Evolutionary conservation across 1,140 invertebrate genomes (phyloP).

Genomic region (Oncopodura yosiiana): DNA sequence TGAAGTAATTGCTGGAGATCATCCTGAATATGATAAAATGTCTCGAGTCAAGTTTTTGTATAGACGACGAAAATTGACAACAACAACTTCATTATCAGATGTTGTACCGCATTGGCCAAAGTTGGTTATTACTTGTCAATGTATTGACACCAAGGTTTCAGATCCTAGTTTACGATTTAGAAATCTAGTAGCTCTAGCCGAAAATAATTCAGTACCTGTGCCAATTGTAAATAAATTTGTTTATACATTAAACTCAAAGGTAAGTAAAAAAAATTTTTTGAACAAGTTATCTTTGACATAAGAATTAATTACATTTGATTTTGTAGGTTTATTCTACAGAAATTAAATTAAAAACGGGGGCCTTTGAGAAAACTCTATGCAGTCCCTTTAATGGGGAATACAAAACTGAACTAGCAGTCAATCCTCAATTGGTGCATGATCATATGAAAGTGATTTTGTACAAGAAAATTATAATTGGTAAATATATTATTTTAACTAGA

Average conservation of each 20-base stretch:
- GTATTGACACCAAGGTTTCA: not conserved
- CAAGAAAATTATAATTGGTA: too few species aligned
- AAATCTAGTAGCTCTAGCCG: not conserved
- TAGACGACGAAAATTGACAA: constrained; percentile 9
- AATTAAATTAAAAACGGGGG: not conserved
- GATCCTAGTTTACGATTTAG: constrained; percentile 19
- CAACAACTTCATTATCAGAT: constrained; percentile 15
- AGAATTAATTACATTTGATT: too few species aligned
- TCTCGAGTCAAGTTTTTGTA: constrained; percentile 2
- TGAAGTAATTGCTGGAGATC: constrained; percentile 27
- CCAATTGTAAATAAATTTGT: not conserved
- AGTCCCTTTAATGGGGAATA: constrained; percentile 6
- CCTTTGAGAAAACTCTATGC: not conserved
- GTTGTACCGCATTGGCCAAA: constrained; percentile 24
- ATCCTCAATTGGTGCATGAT: not conserved
- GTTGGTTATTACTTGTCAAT: constrained; percentile 7
- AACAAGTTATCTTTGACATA: too few species aligned
- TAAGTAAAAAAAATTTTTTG: not conserved
- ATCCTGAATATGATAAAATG: constrained; percentile 24
- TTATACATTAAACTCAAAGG: constrained; percentile 4
- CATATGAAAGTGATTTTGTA: too few species aligned
- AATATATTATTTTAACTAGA: too few species aligned
- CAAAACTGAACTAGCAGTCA: too few species aligned
- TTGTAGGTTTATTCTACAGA: not conserved
- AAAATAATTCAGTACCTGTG: not conserved